phyloP scores from a whole-genome alignment of 1,140 invertebrate species.

The Neotoxoptera formosana region DNA sequence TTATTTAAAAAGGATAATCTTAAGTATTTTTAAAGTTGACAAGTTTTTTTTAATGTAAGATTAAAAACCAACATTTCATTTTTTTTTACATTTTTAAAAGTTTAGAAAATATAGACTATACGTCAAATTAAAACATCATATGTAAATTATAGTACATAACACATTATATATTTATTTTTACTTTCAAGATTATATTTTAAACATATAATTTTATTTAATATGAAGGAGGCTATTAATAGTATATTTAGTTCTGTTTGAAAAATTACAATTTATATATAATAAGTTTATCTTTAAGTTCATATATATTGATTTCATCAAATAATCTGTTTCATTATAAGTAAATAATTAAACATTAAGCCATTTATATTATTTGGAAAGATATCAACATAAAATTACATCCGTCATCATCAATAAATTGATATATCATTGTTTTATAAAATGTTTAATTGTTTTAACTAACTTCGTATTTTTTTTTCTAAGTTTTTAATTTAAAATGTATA shows the following conservation, averaged over 20 bases:
- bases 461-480: not conserved
- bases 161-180: not conserved
- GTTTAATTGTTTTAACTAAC: not conserved
- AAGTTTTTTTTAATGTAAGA: not conserved
- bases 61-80: not conserved
- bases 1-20: not conserved
- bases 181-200: not conserved
- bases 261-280: not conserved
- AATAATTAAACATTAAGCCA: not conserved
- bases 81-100: not conserved
- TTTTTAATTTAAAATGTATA: not conserved
- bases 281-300: not conserved
- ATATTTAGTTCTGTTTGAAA: not conserved
- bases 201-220: not conserved
- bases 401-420: not conserved
- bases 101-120: not conserved
- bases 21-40: not conserved
- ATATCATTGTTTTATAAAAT: not conserved
- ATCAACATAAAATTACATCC: not conserved
- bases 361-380: not conserved
- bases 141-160: not conserved
- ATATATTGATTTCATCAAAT: not conserved
- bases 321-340: not conserved
- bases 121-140: not conserved
- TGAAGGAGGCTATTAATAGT: conserved; percentile 10